Evolutionary conservation across 1,140 invertebrate genomes (phyloP).

Genomic region (Lasioglossum baleicum): DNA sequence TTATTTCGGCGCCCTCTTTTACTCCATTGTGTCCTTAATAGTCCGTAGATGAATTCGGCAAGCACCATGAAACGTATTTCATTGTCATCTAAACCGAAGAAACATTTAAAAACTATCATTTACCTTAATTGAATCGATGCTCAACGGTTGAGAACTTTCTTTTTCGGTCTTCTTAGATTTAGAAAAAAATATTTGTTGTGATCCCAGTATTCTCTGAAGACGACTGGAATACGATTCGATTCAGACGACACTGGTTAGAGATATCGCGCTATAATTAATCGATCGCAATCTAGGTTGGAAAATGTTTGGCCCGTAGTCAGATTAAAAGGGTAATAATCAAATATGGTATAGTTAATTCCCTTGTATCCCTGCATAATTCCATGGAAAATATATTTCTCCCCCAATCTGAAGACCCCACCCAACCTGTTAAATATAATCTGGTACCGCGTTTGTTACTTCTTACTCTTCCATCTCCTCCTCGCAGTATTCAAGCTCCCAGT

Average conservation of each 20-base stretch:
- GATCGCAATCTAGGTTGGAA: conserved; percentile 10
- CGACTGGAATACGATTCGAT: not conserved
- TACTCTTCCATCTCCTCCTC: conserved; percentile 67
- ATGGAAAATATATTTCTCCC: conserved; percentile 74
- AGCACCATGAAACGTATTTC: no score
- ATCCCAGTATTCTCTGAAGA: not conserved
- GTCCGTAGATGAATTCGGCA: not conserved
- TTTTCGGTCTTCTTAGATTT: no score
- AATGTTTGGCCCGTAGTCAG: conserved; percentile 50
- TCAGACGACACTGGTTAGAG: not conserved
- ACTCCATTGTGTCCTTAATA: conserved; percentile 64
- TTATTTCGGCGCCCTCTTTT: conserved; percentile 66
- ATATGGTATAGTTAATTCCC: conserved; percentile 75
- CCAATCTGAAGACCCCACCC: conserved; percentile 64
- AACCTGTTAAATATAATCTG: conserved; percentile 77
- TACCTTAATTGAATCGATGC: no score
- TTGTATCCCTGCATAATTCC: conserved; percentile 72
- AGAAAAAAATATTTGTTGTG: no score
- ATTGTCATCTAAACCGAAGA: no score
- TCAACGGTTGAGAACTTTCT: no score
- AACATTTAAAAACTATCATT: no score
- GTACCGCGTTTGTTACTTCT: conserved; percentile 77
- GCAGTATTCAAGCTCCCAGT: conserved; percentile 61
- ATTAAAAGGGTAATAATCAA: conserved; percentile 81
- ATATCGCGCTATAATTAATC: not conserved